Conservation (phyloP, 1,140 invertebrate genomes). For the Neomicropteryx cornuta region DNA sequence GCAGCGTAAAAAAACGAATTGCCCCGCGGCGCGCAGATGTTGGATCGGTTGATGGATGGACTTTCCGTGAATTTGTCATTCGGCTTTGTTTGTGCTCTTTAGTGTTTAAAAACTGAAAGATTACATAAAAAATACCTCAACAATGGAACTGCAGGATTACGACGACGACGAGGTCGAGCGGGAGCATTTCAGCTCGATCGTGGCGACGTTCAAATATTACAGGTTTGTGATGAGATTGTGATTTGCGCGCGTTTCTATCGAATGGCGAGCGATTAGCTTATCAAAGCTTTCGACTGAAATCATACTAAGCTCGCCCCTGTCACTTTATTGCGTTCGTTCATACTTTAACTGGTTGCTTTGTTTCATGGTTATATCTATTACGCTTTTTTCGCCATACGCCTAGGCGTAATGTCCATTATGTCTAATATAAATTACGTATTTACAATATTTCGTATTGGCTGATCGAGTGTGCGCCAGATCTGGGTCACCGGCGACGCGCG, state of each 20-base stretch:
- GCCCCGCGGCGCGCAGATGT: too few species aligned
- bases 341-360: slow-evolving; percentile 17
- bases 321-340: slow-evolving; percentile 13
- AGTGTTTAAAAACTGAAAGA: too few species aligned
- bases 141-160: too few species aligned
- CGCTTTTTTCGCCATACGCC: slow-evolving; percentile 27
- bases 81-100: too few species aligned
- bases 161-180: slow-evolving; percentile 56
- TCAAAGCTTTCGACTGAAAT: slow-evolving; percentile 9
- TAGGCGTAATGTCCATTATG: slow-evolving; percentile 24
- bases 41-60: too few species aligned
- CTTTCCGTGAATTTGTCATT: too few species aligned
- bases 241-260: slow-evolving; percentile 8
- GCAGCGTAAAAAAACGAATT: too few species aligned
- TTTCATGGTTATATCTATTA: slow-evolving; percentile 20
- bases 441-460: too few species aligned
- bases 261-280: slow-evolving; percentile 11
- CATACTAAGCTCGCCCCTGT: slow-evolving; percentile 15
- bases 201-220: slow-evolving; percentile 71
- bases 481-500: too few species aligned
- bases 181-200: slow-evolving; percentile 66
- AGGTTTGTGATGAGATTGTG: slow-evolving; percentile 43
- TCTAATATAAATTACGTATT: too few species aligned
- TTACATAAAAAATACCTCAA: too few species aligned
- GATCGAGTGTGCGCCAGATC: too few species aligned